Evolutionary conservation across 1,140 invertebrate species (phyloP), one percentile per base, ranked within the genome.

Genomic region (Metaphire vulgaris): DNA sequence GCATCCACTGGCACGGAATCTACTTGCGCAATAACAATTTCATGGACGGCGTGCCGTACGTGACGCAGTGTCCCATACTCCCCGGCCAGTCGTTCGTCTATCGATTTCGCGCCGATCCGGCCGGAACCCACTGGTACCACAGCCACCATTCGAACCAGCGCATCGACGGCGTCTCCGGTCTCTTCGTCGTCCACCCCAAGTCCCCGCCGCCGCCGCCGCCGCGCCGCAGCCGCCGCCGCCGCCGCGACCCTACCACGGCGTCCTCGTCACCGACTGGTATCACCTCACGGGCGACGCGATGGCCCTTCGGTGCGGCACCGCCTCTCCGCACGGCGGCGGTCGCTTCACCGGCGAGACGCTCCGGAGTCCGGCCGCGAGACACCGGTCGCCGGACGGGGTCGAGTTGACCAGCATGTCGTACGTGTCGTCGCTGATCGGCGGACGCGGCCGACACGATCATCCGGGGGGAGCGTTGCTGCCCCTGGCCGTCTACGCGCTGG

Each of bases 41-140:
- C n/a, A 80, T 81, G 80, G 80, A 80, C 72, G 80, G 80, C 2
- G 79, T 78, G 15, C 75, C 80, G 0, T 34, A 74, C 64, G 41
- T 80, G 14, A 80, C 80, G 29, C 79, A 80, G 29, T 77, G 75
- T 67, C 64, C 76, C 14, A 81, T 80, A 32, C 28, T 28, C 15
- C 78, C 80, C 16, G 30, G 30, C 15, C 33, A 76, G 30, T 80
- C 26, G 12, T 80, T 80, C 76, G 74, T 87, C 16, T 80, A 80
- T 67, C 21, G 67, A 1, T 82, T 81, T 41, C 66, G 67, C 21
- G 75, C 69, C 29, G 15, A 71, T 21, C 74, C 74, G 6, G 29
- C 65, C 30, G 74, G 74, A 6, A 75, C 74, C 1, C 33, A 64
- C 66, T 75, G 65, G 1, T 76, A 76, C 28, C 75, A 76, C 66